Evolutionary conservation across 2,113 vertebrate species (phyloP).

Genomic region (Labrus mixtus): DNA sequence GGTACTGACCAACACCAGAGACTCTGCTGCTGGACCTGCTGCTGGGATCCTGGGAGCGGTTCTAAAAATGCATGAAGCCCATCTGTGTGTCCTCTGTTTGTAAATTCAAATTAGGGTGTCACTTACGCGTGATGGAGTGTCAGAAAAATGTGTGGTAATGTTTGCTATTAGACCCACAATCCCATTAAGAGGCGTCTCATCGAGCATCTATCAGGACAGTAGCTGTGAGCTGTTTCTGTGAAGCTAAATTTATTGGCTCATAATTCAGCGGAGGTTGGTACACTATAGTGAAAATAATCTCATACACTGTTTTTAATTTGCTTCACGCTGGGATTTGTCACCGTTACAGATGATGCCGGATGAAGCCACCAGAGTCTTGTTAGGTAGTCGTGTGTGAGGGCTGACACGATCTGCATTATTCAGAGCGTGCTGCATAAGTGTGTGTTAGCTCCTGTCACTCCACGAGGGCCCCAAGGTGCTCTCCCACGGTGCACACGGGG

Average conservation of each 20-base stretch:
- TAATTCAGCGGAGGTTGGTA: constrained; percentile 56
- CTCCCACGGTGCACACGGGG: constrained; percentile 55
- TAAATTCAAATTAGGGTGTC: constrained; percentile 45
- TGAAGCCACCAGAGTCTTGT: constrained; percentile 82
- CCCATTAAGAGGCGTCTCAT: constrained; percentile 46
- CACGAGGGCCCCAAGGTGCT: constrained; percentile 56
- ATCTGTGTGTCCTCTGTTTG: background rate
- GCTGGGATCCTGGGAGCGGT: constrained; percentile 42
- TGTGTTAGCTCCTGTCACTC: constrained; percentile 77
- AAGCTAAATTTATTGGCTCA: constrained; percentile 53
- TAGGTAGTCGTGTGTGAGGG: constrained; percentile 75
- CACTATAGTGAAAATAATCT: constrained; percentile 69
- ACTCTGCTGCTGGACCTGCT: constrained; percentile 54
- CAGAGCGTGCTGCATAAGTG: constrained; percentile 68
- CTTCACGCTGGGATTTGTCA: constrained; percentile 78
- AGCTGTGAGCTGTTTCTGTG: constrained; percentile 54
- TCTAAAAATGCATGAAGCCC: constrained; percentile 13
- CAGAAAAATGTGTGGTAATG: constrained; percentile 34
- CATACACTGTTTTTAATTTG: constrained; percentile 79
- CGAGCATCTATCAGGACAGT: constrained; percentile 43
- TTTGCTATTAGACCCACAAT: constrained; percentile 58
- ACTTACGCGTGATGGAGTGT: constrained; percentile 38
- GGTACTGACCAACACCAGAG: constrained; percentile 69
- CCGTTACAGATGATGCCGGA: constrained; percentile 73
- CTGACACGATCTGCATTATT: constrained; percentile 81